Percentiles rank a stretch among this genome's conserved stretches.
Evolutionary conservation across 2,797 vertebrate species (phyloP).

Genomic region (Iguana delicatissima): DNA sequence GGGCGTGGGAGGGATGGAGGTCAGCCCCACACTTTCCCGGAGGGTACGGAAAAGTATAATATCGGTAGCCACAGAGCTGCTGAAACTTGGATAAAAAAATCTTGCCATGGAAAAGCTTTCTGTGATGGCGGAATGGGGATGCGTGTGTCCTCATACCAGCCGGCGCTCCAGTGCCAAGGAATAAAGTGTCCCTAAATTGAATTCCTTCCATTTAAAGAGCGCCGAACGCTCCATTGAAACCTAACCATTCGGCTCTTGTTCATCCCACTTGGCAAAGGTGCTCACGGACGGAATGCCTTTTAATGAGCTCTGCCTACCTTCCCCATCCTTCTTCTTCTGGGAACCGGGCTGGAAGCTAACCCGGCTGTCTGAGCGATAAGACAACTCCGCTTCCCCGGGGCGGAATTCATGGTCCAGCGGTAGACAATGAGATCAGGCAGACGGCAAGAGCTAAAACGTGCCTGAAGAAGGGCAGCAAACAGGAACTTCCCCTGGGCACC

Average conservation of each 20-base stretch:
- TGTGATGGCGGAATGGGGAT: too few relatives aligned
- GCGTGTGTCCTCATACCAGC: not conserved
- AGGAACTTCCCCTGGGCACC: not conserved
- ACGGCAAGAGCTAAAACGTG: not conserved
- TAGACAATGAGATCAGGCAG: not conserved
- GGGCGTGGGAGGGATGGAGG: too few relatives aligned
- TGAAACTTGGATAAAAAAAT: too few relatives aligned
- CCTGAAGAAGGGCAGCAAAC: not conserved
- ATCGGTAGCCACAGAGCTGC: too few relatives aligned
- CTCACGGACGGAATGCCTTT: not conserved
- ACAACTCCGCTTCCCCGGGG: not conserved
- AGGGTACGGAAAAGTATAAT: too few relatives aligned
- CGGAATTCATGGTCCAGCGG: not conserved
- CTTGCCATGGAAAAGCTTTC: too few relatives aligned
- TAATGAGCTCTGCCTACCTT: not conserved
- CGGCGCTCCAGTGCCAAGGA: constrained; percentile 32
- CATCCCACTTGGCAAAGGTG: accelerated
- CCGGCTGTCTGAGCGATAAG: not conserved
- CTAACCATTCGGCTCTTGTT: not conserved
- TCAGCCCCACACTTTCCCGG: too few relatives aligned
- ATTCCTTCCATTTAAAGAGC: constrained; percentile 59
- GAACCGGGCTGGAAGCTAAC: not conserved
- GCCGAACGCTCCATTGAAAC: constrained; percentile 47
- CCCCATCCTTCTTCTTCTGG: not conserved
- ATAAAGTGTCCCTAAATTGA: constrained; percentile 55